Conservation (phyloP, 2,797 vertebrate species). For the Enoplosus armatus region DNA sequence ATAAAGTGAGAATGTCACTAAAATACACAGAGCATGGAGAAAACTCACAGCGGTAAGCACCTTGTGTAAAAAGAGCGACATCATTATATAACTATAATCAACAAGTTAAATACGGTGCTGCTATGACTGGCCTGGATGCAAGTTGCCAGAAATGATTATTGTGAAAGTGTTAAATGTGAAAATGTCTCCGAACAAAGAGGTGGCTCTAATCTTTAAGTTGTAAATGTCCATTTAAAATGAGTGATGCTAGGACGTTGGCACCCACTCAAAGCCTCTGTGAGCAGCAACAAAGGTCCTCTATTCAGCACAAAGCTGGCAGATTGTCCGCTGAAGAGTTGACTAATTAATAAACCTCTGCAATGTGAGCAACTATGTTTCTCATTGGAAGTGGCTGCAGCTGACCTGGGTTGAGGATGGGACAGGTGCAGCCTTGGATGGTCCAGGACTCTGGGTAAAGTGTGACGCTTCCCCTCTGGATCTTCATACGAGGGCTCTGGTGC, state of each 20-base stretch:
- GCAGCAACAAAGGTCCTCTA: constrained; percentile 45
- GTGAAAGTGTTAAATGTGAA: constrained; percentile 37
- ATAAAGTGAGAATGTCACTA: background rate
- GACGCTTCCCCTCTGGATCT: constrained; percentile 85
- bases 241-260: constrained; percentile 49
- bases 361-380: constrained; percentile 32
- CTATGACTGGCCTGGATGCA: constrained; percentile 15
- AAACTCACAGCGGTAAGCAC: background rate
- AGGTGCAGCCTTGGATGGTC: constrained; percentile 93
- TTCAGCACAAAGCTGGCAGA: constrained; percentile 54
- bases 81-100: constrained; percentile 36
- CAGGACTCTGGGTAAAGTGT: constrained; percentile 93
- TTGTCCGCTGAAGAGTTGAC: constrained; percentile 20
- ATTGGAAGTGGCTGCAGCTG: constrained; percentile 49
- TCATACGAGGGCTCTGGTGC: constrained; percentile 87
- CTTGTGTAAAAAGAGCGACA: constrained; percentile 10
- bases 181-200: constrained; percentile 47
- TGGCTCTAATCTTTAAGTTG: constrained; percentile 51
- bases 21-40: constrained; percentile 8
- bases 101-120: constrained; percentile 18
- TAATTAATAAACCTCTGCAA: constrained; percentile 46
- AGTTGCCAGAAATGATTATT: constrained; percentile 47
- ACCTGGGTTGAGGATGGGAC: constrained; percentile 95
- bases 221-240: constrained; percentile 63
- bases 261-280: constrained; percentile 36